Base-by-base conservation (phyloP, 2,888 invertebrate genomes). In the Diploptera punctata region DNA sequence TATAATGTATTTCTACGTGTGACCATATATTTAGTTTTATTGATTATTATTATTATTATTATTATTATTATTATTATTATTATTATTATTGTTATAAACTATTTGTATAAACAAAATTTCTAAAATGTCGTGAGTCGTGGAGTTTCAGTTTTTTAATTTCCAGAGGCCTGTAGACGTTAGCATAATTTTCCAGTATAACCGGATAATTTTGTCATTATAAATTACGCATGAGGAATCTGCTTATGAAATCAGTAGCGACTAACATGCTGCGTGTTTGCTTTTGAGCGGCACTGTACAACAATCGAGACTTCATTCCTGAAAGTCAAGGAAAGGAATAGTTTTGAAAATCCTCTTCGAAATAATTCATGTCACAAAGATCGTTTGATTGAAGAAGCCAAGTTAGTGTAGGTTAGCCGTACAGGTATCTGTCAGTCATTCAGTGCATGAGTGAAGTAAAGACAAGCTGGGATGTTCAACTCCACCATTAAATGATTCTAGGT, bases 291-390 rank as follows among this genome's bases (percentile, higher is more conserved):
- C 21, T 61, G 61, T 61, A 65, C 65, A 16, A 29, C 65, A 29
- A 19, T 65, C 65, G 33, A 65, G 62, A 65, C 65, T 65, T 65
- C 65, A 65, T 65, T 65, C 65, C 65, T 65, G 47, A 44, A 65
- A 65, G 65, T 65, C 65, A 26, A 65, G 65, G 65, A 65, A 65
- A 65, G 65, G 65, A 65, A 65, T 65, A 44, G 65, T 47, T 65
- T 65, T 65, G 33, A 65, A 65, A 65, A 65, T 44, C 44, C 65
- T 44, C 65, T 65, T 65, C 65, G 44, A 65, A 44, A 65, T 65
- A 65, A 65, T 65, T 65, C 65, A 65, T 65, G 65, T 65, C 65
- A 65, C 44, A 65, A 33, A 13, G 44, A 44, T 47, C 65, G 65
- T 47, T 65, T 65, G 65, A 65, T 65, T 65, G 65, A 47, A 44